phyloP scores from a whole-genome alignment of 2,113 vertebrate genomes.

The Amblyornis subalaris region DNA sequence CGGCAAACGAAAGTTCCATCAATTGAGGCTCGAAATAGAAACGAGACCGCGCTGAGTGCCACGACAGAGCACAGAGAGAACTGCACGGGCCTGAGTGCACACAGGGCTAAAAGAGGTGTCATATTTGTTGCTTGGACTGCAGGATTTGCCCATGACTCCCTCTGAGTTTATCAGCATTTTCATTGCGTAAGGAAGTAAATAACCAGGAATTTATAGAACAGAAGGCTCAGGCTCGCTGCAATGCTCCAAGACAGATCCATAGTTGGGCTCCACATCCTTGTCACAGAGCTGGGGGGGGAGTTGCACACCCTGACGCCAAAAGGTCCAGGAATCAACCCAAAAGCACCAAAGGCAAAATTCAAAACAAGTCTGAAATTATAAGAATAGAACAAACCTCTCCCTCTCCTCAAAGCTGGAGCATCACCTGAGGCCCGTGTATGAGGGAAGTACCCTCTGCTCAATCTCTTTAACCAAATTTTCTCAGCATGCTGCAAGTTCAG shows the following conservation, averaged over 20 bases:
- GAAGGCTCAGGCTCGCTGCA: background rate
- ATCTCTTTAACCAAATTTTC: background rate
- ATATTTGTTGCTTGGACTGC: background rate
- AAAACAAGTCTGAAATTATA: background rate
- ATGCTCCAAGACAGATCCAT: background rate
- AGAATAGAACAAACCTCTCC: background rate
- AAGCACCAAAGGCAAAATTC: background rate
- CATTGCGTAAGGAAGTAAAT: background rate
- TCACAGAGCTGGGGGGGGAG: background rate
- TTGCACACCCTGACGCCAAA: background rate
- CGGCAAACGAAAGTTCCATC: background rate
- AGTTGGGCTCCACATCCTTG: background rate
- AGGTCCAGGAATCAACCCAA: background rate
- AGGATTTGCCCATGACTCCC: background rate
- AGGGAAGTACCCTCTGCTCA: background rate
- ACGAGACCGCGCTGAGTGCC: background rate
- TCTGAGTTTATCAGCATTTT: background rate
- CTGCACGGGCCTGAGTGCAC: background rate
- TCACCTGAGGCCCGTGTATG: fast-evolving
- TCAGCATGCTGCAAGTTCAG: background rate
- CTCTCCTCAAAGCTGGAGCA: background rate
- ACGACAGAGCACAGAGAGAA: background rate
- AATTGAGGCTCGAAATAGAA: background rate
- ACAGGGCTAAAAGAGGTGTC: background rate
- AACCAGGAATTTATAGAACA: background rate